Evolutionary conservation across 2,113 vertebrate species (phyloP), one percentile per base, ranked within the genome.

Genomic region (Chlorodrepanis virens): DNA sequence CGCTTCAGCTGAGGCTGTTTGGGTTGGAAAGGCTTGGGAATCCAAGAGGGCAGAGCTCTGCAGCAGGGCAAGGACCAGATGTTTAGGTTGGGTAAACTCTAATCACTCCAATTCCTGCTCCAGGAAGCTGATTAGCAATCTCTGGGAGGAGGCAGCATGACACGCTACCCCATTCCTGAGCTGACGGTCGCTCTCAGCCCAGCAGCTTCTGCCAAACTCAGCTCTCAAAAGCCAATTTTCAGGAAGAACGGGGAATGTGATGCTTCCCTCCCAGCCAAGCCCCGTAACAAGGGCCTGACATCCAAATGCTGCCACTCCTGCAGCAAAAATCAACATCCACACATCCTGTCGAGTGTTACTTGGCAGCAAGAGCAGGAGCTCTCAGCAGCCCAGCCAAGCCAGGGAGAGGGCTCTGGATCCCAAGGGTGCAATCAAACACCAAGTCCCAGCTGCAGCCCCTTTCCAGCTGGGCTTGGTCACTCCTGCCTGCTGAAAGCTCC

Each of bases 361-460:
- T 90, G 86, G 83, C 87, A 82, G 53, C 0, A 0, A 42, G 63
- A 89, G 69, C 19, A 0, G 9, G 27, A 81, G 88, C 79, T 93
- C 88, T 35, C 10, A 91, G 74, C 33, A 91, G 77, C 89, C 25
- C 50, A 53, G 52, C 17, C 31, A 0, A 52, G 69, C 53, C 84
- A 75, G 82, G 54, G 71, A 89, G 81, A 77, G 10, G 42, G 50
- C 68, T 61, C 65, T 1, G 2, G 12, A 37, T 95, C 91, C 83
- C 79, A n/a, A 8, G 6, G 4, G 72, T 9, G 1, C 84, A 57
- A 87, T 80, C 76, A 52, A 69, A n/a, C 61, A 52, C 14, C 22
- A 47, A 52, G 12, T 25, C 88, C 82, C 88, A 94, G 91, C 96
- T 95, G 94, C 70, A 54, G 49, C 88, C 57, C 77, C 17, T 78